These are phyloP conservation scores for Marmota monax DNA, from an alignment of 2,113 vertebrate species.

Conservation along the genomic window DNA sequence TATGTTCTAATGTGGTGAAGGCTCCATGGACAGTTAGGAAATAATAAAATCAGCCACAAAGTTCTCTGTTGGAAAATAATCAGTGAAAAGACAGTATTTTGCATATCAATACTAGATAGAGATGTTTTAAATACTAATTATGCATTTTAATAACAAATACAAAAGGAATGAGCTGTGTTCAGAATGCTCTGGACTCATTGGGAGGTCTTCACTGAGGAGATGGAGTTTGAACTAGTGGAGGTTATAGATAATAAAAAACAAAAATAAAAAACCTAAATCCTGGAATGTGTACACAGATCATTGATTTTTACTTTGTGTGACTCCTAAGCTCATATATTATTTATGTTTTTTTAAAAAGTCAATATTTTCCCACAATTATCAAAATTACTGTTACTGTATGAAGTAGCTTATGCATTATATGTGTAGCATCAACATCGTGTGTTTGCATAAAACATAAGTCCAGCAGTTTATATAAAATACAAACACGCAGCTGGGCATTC, in stretches of 20 bases:
- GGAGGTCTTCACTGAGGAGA: not conserved
- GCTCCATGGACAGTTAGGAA: not conserved
- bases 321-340: not conserved
- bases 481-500: not conserved
- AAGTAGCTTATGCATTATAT: not conserved
- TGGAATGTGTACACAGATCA: not conserved
- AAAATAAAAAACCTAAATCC: not conserved
- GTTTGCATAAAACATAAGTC: not conserved
- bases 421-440: not conserved
- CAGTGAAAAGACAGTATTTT: conserved; percentile 12
- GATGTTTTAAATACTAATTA: not conserved
- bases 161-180: not conserved
- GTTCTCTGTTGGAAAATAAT: conserved; percentile 7
- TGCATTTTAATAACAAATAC: conserved; percentile 1
- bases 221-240: not conserved
- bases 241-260: not conserved
- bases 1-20: not conserved
- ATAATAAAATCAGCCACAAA: not conserved
- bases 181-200: not conserved
- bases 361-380: not conserved
- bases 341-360: conserved; percentile 8
- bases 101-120: not conserved
- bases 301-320: conserved; percentile 19
- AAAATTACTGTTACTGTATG: conserved; percentile 12
- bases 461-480: not conserved